These are phyloP conservation scores for Ceratina australensis DNA, from an alignment of 1,140 invertebrate genomes.

Conservation along the genomic window DNA sequence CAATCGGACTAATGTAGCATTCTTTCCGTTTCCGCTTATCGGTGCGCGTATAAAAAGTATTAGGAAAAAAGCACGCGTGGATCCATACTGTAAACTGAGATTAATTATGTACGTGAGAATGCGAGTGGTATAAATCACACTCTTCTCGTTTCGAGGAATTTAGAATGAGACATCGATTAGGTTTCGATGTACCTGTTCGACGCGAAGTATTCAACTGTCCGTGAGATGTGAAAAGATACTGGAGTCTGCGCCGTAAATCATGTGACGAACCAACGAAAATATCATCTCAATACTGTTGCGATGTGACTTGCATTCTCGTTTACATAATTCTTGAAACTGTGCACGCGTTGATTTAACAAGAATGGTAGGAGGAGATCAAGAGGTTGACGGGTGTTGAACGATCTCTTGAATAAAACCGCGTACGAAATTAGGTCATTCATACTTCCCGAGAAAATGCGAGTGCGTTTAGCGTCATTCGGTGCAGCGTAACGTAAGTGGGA, in stretches of 20 bases:
- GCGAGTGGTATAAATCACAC: neutral
- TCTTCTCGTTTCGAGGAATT: no score
- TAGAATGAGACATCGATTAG: no score
- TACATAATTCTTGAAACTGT: no score
- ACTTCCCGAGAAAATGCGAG: constrained; percentile 3
- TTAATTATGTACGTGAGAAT: constrained; percentile 3
- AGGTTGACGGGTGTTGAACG: neutral
- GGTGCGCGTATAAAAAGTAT: neutral
- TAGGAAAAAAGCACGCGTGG: neutral
- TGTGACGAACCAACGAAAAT: no score
- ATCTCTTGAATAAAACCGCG: neutral
- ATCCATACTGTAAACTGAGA: neutral
- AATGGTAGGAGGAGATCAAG: no score
- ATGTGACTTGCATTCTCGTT: no score
- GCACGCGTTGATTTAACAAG: no score
- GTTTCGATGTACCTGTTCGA: no score
- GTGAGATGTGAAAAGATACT: no score
- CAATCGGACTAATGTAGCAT: neutral
- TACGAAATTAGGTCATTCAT: constrained; percentile 5
- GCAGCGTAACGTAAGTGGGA: neutral
- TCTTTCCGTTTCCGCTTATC: neutral
- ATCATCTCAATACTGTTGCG: no score
- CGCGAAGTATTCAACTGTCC: no score
- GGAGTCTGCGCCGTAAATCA: no score
- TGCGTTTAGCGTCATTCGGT: neutral